These are phyloP conservation scores for Eustalomyia histrio DNA, from an alignment of 2,888 invertebrate genomes.

Conservation along the genomic window DNA sequence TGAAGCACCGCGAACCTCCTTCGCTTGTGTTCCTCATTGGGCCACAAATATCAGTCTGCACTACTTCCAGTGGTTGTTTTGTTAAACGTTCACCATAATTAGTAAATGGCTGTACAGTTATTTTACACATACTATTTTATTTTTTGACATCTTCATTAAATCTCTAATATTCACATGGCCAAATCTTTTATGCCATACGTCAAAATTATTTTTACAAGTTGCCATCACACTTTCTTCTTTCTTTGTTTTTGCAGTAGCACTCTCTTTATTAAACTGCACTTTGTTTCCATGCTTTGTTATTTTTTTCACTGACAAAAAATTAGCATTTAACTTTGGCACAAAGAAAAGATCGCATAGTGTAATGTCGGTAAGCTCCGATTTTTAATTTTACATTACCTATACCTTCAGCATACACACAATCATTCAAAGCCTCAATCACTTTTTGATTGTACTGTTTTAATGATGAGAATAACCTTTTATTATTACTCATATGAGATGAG, in stretches of 20 bases:
- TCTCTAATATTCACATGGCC: no score
- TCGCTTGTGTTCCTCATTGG: no score
- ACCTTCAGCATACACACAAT: no score
- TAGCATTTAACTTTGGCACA: slow-evolving; percentile 35
- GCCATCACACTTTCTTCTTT: slow-evolving; percentile 11
- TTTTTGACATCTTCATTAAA: no score
- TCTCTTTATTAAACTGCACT: slow-evolving; percentile 37
- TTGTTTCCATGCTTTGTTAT: slow-evolving; percentile 45
- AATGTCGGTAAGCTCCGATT: slow-evolving; percentile 20
- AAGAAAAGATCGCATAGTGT: background rate
- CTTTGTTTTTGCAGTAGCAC: slow-evolving; percentile 34
- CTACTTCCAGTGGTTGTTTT: no score
- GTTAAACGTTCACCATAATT: no score
- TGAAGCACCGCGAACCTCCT: no score
- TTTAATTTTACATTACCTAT: no score
- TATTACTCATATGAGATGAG: no score
- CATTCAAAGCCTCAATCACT: slow-evolving; percentile 38
- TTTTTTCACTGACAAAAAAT: slow-evolving; percentile 52
- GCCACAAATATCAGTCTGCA: no score
- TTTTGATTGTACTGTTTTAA: slow-evolving; percentile 14
- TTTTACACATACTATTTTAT: background rate
- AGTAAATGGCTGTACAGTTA: background rate
- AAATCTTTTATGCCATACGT: no score
- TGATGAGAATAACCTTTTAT: background rate
- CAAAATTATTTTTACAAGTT: background rate